A percentile compares a stretch with the other conserved stretches of the same genome.
Evolutionary conservation across 2,888 invertebrate species (phyloP).

Genomic region (Andrena bicolor): DNA sequence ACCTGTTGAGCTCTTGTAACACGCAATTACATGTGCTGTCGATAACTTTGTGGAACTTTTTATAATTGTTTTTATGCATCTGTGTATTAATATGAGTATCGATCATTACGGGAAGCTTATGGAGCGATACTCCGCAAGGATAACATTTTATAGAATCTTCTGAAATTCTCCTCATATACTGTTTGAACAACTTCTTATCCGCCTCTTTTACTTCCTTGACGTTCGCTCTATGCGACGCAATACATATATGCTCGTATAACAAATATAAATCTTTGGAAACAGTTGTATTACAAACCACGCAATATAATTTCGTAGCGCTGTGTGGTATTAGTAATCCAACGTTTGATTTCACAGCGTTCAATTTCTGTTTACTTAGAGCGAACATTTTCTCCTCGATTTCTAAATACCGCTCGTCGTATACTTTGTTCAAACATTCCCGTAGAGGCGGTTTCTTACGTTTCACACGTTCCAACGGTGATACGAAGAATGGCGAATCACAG

Average conservation of each 20-base stretch:
- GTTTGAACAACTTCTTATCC: background rate
- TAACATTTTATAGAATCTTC: constrained; percentile 16
- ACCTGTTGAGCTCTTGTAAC: constrained; percentile 22
- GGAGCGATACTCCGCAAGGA: background rate
- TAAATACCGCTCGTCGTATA: background rate
- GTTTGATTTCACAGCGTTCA: constrained; percentile 17
- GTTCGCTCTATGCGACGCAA: background rate
- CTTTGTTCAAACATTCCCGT: background rate
- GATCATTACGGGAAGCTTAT: background rate
- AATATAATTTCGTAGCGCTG: background rate
- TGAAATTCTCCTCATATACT: constrained; percentile 20
- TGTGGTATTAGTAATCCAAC: constrained; percentile 12
- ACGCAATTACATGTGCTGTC: background rate
- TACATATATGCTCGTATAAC: constrained; percentile 45
- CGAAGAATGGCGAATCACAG: background rate
- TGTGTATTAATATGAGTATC: background rate
- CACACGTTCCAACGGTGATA: too few species aligned
- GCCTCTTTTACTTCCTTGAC: background rate
- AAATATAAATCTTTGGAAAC: background rate
- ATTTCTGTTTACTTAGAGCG: background rate
- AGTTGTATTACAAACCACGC: constrained; percentile 33
- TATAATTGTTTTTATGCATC: background rate
- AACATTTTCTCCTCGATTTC: constrained; percentile 43
- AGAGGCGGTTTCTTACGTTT: background rate
- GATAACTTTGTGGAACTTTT: background rate